Conservation (phyloP, 2,888 invertebrate genomes). For the Drosophila yooni region DNA sequence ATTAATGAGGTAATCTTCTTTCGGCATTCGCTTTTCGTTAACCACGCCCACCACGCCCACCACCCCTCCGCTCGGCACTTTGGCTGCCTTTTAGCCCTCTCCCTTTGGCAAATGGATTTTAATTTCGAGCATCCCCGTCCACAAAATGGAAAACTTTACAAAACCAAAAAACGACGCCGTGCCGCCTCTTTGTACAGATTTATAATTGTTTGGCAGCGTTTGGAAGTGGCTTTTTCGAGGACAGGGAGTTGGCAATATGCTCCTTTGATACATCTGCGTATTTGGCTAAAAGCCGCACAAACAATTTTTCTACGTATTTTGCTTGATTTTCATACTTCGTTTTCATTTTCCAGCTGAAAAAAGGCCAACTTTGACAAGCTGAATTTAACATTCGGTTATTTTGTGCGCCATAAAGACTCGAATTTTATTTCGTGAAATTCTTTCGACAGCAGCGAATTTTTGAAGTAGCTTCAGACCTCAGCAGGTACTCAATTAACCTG, state of each 20-base stretch:
- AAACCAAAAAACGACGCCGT: constrained; percentile 34
- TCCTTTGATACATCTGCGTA: constrained; percentile 16
- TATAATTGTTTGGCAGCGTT: constrained; percentile 48
- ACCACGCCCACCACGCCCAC: not conserved
- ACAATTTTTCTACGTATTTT: not conserved
- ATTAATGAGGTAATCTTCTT: constrained; percentile 75
- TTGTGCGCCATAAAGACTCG: not conserved
- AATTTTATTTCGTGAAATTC: not conserved
- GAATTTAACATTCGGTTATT: not conserved
- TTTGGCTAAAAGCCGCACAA: constrained; percentile 17
- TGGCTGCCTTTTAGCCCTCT: constrained; percentile 1
- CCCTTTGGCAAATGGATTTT: constrained; percentile 60
- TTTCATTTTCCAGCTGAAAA: not conserved
- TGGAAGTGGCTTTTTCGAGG: not conserved
- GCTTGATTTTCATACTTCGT: constrained; percentile 1
- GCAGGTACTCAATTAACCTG: not conserved
- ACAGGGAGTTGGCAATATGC: not conserved
- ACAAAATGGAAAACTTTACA: constrained; percentile 46
- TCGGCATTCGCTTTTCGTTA: constrained; percentile 34
- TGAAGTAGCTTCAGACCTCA: constrained; percentile 1
- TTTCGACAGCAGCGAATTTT: not conserved
- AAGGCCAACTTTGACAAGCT: not conserved
- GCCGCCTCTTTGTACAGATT: constrained; percentile 51
- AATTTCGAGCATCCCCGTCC: constrained; percentile 42
- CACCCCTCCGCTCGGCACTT: not conserved